These are phyloP conservation scores for Chrysaora quinquecirrha DNA, from an alignment of 30 jellyfish, hydroid and myxozoan species.

Conservation along the genomic window DNA sequence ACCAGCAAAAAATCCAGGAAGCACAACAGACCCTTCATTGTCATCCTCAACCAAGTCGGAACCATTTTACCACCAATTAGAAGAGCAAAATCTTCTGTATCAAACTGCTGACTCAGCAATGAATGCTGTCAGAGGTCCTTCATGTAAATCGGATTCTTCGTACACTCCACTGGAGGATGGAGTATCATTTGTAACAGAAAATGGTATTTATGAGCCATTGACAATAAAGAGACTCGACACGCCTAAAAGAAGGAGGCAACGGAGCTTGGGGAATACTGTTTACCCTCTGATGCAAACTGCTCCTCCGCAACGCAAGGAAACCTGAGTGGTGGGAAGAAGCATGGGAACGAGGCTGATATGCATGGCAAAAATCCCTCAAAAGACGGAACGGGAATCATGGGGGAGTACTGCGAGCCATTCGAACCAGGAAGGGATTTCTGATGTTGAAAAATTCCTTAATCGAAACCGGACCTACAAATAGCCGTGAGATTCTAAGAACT, in stretches of 20 bases:
- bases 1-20: neutral
- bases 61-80: constrained; percentile 45
- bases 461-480: no score
- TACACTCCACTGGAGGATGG: constrained; percentile 41
- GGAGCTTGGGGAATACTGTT: constrained; percentile 51
- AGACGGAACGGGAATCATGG: neutral
- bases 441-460: no score
- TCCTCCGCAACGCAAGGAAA: neutral
- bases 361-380: neutral
- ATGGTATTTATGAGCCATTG: constrained; percentile 48
- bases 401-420: constrained; percentile 38
- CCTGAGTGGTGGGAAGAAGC: neutral
- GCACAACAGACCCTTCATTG: neutral
- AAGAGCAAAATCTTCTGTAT: neutral
- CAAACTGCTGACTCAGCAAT: neutral
- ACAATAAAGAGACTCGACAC: neutral
- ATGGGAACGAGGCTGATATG: neutral
- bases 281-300: constrained; percentile 13
- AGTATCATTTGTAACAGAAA: constrained; percentile 15
- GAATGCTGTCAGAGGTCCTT: constrained; percentile 37
- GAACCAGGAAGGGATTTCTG: constrained; percentile 6
- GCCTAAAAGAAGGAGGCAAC: neutral
- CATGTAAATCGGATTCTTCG: constrained; percentile 44
- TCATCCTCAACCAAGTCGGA: constrained; percentile 30
- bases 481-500: no score